These are phyloP conservation scores for Chiridota heheva DNA, from an alignment of 35 echinoderm and acorn worm genomes.

Conservation along the genomic window DNA sequence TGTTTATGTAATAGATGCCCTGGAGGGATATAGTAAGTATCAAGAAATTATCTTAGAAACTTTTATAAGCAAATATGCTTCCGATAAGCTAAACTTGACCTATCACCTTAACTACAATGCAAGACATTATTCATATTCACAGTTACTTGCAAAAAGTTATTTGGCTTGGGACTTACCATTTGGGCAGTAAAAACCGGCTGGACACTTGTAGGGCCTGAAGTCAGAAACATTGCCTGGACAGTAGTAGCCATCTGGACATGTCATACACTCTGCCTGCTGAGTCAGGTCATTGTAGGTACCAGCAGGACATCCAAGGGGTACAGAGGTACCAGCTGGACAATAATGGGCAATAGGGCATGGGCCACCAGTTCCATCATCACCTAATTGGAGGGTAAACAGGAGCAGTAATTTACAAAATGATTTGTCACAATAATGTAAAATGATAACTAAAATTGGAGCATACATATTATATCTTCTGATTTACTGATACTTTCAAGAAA, in stretches of 20 bases:
- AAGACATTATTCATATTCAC: too few relatives aligned
- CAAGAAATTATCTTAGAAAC: too few relatives aligned
- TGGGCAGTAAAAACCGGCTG: constrained; percentile 85
- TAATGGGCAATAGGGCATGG: constrained; percentile 78
- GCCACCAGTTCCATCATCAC: constrained; percentile 72
- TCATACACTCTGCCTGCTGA: constrained; percentile 81
- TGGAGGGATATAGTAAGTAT: too few relatives aligned
- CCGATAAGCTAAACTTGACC: too few relatives aligned
- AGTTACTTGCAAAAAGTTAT: too few relatives aligned
- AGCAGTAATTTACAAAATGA: background rate
- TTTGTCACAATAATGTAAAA: background rate
- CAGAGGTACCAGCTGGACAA: constrained; percentile 69
- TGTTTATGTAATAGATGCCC: too few relatives aligned
- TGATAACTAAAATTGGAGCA: background rate
- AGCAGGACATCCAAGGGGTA: constrained; percentile 59
- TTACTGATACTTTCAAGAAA: background rate
- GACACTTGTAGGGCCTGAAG: constrained; percentile 68
- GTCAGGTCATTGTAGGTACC: constrained; percentile 80
- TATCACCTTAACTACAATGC: too few relatives aligned
- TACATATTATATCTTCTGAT: background rate
- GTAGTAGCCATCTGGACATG: constrained; percentile 78
- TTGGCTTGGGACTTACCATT: constrained; percentile 81
- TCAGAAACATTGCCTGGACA: constrained; percentile 71
- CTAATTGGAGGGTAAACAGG: background rate
- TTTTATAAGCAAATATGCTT: too few relatives aligned